A percentile compares a stretch with the other conserved stretches of the same genome.
These are phyloP conservation scores for Philopotamus ludificatus DNA, from an alignment of 1,140 invertebrate genomes.

Conservation along the genomic window DNA sequence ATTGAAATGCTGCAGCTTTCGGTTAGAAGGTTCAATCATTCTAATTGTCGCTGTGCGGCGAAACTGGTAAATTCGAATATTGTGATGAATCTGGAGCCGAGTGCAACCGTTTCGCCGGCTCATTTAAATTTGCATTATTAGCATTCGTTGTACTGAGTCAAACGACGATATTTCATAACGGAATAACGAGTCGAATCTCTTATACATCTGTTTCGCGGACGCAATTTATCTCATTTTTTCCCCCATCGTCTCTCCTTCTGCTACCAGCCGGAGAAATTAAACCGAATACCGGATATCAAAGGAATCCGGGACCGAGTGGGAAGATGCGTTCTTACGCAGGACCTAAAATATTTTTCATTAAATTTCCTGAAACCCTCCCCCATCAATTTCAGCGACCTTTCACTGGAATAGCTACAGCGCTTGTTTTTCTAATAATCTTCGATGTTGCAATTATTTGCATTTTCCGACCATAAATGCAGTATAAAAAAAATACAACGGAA, in stretches of 20 bases:
- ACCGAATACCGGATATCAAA: constrained; percentile 28
- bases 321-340: constrained; percentile 17
- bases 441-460: constrained; percentile 38
- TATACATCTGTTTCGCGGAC: constrained; percentile 14
- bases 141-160: not conserved
- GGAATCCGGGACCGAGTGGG: constrained; percentile 16
- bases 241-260: too few species aligned
- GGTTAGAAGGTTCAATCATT: not conserved
- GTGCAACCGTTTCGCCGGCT: not conserved
- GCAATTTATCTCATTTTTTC: constrained; percentile 24
- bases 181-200: not conserved
- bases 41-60: not conserved
- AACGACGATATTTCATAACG: not conserved
- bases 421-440: constrained; percentile 17
- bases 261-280: constrained; percentile 27
- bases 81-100: not conserved
- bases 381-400: not conserved
- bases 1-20: not conserved
- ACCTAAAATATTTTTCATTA: constrained; percentile 34
- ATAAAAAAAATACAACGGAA: too few species aligned
- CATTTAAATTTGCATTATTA: not conserved
- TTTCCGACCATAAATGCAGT: too few species aligned
- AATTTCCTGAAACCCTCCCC: constrained; percentile 18
- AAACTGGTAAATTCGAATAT: not conserved
- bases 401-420: not conserved